Base-by-base conservation (phyloP, 1,140 invertebrate species). In the Atta texana region DNA sequence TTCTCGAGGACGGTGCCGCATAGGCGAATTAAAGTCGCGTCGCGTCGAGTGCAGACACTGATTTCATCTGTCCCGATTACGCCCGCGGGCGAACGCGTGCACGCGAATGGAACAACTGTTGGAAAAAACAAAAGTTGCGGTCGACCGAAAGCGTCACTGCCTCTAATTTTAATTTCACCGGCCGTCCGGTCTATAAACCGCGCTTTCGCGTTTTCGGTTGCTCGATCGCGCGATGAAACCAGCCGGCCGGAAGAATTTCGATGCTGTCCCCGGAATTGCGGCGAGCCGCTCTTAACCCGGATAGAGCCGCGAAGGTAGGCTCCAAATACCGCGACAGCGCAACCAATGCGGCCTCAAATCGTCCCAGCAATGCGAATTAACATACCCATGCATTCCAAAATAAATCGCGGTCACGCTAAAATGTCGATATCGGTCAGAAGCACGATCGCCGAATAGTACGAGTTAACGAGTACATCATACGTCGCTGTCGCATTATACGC, bases 191-290 rank as follows among this genome's bases (percentile, higher is more conserved):
- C 39, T 16, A 24, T 55, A 81, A 69, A 86, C 77, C 75, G 77
- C 64, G 77, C 39, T 49, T 10, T 69, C 53, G 66, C 77, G 80
- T 71, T 80, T 61, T 71, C 64, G 77, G 34, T n/a, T 78, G 39
- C 57, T 53, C 74, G 76, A 63, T 75, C 85, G 87, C 59, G 64
- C 75, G 71, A 88, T 86, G 72, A 87, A 77, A 87, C 55, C 68
- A 81, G 66, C 77, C 72, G 59, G 77, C 66, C 85, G 85, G 77
- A 86, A 86, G 77, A 69, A 66, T 63, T 86, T 86, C 85, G 77
- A 86, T 86, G 85, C 85, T 82, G 76, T 53, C 64, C 77, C 53
- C 66, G 85, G 85, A 82, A 86, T 86, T 81, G 85, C 85, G 85
- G 85, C 63, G 24, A 86, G 77, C 76, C 85, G 85, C 77, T 86